Base-by-base conservation (phyloP, 1,140 invertebrate species). In the Cotesia chilonis region DNA sequence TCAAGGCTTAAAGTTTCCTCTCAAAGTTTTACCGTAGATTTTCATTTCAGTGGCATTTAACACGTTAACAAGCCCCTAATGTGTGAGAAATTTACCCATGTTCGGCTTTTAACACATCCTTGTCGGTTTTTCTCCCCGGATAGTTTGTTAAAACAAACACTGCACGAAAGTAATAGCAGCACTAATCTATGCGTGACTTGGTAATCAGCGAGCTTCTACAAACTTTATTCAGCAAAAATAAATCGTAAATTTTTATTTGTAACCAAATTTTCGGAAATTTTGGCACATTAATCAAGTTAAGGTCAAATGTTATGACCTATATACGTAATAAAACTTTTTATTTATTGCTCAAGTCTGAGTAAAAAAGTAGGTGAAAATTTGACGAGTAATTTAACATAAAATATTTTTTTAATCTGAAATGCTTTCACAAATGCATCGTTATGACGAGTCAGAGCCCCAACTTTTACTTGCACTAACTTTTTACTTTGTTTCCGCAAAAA, bases 21-120 rank as follows among this genome's bases (percentile, higher is more conserved):
- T 52, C 51, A 10, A 37, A 37, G 12, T 70, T 28, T 60, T 20
- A 54, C 51, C 20, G 41, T n/a, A n/a, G 14, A 38, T 52, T 64
- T 47, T 14, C 28, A 37, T 64, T 66, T 37, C 64, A 9, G 37
- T 7, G 4, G 20, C 20, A 6, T 66, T 66, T 38, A 41, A 36
- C 61, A 64, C 36, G 61, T 64, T 64, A 64, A 64, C 37, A 47
- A 7, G 10, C 54, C 12, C 5, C 9, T 51, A 47, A 47, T 47
- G 41, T 47, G 38, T 70, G 60, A 28, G 52, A 17, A 20, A 17
- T 17, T 35, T 4, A 17, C 10, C 41, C 63, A 12, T 14, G 20
- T 66, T 51, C 37, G 37, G 38, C 38, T 47, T 70, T 17, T 57
- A 68, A 68, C 67, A 68, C 67, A 28, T 51, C 20, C 52, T 67